A percentile compares a stretch with the other conserved stretches of the same genome.
Conservation (phyloP, 2,888 invertebrate species). For the Gymnosoma rotundatum region DNA sequence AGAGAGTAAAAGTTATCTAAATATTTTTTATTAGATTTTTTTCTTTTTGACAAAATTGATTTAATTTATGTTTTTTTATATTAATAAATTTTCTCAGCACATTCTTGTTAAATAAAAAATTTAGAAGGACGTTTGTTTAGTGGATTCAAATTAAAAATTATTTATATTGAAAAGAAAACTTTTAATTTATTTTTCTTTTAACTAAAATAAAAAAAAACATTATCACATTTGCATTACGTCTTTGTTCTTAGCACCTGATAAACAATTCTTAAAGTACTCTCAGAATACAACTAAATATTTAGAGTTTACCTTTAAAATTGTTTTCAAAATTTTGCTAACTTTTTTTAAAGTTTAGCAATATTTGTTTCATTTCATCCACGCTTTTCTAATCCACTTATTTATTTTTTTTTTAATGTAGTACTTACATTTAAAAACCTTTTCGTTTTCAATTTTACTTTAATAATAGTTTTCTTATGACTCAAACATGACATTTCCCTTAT, state of each 20-base stretch:
- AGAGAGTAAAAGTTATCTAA: constrained; percentile 60
- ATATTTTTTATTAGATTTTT: constrained; percentile 67
- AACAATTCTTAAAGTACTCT: constrained; percentile 54
- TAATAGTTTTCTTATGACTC: constrained; percentile 15
- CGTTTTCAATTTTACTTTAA: constrained; percentile 45
- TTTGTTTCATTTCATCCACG: constrained; percentile 10
- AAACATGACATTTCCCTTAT: background rate
- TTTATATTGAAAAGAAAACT: background rate
- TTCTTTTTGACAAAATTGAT: constrained; percentile 65
- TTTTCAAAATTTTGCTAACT: constrained; percentile 49
- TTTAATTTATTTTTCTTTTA: constrained; percentile 26
- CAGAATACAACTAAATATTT: constrained; percentile 67
- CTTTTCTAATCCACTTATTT: constrained; percentile 39
- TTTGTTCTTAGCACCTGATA: constrained; percentile 82
- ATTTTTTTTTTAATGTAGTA: constrained; percentile 31
- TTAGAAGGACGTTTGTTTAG: constrained; percentile 11
- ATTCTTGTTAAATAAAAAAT: constrained; percentile 63
- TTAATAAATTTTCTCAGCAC: constrained; percentile 71
- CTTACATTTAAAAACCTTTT: constrained; percentile 58
- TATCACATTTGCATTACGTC: constrained; percentile 82
- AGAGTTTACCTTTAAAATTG: constrained; percentile 70
- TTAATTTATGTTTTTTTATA: constrained; percentile 53
- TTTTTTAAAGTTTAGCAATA: constrained; percentile 59
- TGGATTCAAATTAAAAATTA: constrained; percentile 29
- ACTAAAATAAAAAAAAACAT: constrained; percentile 72